phyloP scores from a whole-genome alignment of 1,140 invertebrate species.

The Trichomalopsis sarcophagae region DNA sequence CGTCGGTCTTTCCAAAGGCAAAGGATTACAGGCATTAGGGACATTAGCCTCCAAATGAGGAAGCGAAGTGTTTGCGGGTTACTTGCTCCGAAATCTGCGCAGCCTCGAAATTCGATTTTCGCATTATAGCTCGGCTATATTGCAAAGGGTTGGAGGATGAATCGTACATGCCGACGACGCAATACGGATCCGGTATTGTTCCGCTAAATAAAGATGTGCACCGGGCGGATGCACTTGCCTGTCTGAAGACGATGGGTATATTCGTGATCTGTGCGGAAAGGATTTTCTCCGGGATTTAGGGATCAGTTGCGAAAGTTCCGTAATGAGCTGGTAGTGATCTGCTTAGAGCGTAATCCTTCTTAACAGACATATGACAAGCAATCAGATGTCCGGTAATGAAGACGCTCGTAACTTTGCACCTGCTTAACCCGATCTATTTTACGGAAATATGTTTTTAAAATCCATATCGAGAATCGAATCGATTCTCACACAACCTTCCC shows the following conservation, averaged over 20 bases:
- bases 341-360: background rate
- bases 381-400: no score
- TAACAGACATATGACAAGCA: no score
- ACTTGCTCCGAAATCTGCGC: background rate
- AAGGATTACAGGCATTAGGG: conserved; percentile 46
- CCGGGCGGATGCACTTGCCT: background rate
- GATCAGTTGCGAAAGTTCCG: background rate
- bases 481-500: no score
- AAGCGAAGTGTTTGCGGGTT: background rate
- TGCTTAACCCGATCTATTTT: no score
- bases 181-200: background rate
- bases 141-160: conserved; percentile 28
- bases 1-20: conserved; percentile 18
- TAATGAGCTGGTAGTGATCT: background rate
- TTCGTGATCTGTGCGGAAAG: background rate
- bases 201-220: background rate
- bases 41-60: background rate
- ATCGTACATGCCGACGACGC: background rate
- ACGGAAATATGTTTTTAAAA: no score
- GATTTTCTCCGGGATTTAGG: background rate
- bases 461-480: no score
- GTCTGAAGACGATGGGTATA: background rate
- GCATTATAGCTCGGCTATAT: background rate
- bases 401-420: no score
- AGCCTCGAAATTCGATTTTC: conserved; percentile 43